Percentiles rank a stretch among this genome's conserved stretches.
Conservation (phyloP, 2,888 invertebrate genomes). For the Micropterix aruncella region DNA sequence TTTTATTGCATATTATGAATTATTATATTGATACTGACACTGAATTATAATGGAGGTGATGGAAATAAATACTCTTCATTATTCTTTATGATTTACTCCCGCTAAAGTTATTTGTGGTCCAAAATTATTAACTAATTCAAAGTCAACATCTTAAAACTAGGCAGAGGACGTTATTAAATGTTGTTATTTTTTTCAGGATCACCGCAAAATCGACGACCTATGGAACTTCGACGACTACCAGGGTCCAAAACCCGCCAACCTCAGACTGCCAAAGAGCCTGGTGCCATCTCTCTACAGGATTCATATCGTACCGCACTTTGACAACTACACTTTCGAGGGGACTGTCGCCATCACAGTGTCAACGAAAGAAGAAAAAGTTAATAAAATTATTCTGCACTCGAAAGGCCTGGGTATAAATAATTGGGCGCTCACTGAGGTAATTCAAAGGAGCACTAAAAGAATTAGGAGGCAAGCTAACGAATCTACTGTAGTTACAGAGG, state of each 20-base stretch:
- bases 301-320: constrained; percentile 36
- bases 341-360: constrained; percentile 33
- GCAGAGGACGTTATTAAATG: too few species aligned
- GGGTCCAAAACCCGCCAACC: not conserved
- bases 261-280: constrained; percentile 29
- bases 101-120: too few species aligned
- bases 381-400: constrained; percentile 35
- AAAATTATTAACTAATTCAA: too few species aligned
- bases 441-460: constrained; percentile 23
- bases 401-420: constrained; percentile 28
- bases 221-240: not conserved
- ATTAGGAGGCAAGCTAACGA: constrained; percentile 9
- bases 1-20: too few species aligned
- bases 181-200: too few species aligned
- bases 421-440: constrained; percentile 30
- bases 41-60: too few species aligned
- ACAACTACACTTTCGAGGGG: constrained; percentile 26
- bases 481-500: constrained; percentile 1
- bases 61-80: too few species aligned
- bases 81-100: too few species aligned
- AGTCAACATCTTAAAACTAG: too few species aligned
- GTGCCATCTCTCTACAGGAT: constrained; percentile 43
- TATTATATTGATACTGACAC: too few species aligned
- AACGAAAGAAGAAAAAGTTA: constrained; percentile 21
- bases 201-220: not conserved